Evolutionary conservation across 64 coral and sea anemone species (phyloP), one percentile per base, ranked within the genome.

Genomic region (Montipora foliosa): DNA sequence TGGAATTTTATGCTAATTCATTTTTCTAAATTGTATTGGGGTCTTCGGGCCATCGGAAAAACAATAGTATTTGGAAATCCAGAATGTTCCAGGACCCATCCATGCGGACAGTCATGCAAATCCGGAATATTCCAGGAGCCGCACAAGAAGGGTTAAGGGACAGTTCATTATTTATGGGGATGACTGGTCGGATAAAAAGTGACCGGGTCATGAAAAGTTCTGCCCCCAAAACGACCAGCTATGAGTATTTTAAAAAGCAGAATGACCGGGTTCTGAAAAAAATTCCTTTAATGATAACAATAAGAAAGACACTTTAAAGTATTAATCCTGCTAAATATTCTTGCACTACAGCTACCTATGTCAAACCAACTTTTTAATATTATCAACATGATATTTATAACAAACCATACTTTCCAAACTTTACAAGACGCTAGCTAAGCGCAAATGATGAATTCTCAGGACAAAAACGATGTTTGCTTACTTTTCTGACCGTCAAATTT

Each of bases 121-220:
- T 37, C 37, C 37, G 2, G 37, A 37, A 37, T 37, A 37, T 37
- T 37, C 37, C 37, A 37, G 37, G 37, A 37, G 37, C 37, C 37
- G 37, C 37, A 37, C 37, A 37, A 37, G 1, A 37, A 37, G 37
- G 37, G 37, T 57, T 64, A 14, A 16, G 76, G 74, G 24, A 76
- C 74, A 12, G 75, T 77, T 77, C 37, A 77, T 77, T 77, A 48
- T 77, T 77, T 77, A 77, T 77, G 75, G 75, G 75, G 75, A 77
- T 77, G 75, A 77, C 45, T 15, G 44, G 75, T 47, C 46, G 75
- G 75, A 49, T 77, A 68, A 68, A 68, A 68, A 68, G 19, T 68
- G 66, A 68, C 66, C 66, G 66, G 66, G 66, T 68, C 66, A 68
- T 68, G 19, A 68, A 68, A 68, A 68, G 17, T 3, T 68, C 3